Evolutionary conservation across 2,888 invertebrate genomes (phyloP).

Genomic region (Chironomus tentans): DNA sequence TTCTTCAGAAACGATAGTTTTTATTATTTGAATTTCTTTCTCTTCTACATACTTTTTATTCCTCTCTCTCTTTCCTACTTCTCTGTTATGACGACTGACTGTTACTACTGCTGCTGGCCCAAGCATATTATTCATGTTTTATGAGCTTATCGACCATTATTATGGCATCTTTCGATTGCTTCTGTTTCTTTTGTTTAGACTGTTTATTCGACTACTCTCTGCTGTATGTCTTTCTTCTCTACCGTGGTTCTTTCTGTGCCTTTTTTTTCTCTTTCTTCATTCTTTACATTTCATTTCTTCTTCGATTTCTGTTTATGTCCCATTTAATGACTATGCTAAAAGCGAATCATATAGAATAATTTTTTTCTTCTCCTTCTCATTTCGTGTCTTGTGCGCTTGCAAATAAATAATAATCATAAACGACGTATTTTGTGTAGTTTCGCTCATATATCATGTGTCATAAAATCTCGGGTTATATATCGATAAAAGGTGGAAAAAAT

Average conservation of each 20-base stretch:
- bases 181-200: not conserved
- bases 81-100: not conserved
- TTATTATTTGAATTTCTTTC: conserved; percentile 17
- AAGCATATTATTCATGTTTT: conserved; percentile 27
- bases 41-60: not conserved
- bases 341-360: conserved; percentile 5
- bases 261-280: not conserved
- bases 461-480: conserved; percentile 3
- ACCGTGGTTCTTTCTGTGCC: not conserved
- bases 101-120: not conserved
- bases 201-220: too few species aligned
- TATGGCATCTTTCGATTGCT: conserved; percentile 17
- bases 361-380: not conserved
- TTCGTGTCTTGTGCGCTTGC: not conserved
- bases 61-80: not conserved
- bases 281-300: conserved; percentile 1
- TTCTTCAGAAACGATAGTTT: conserved; percentile 7
- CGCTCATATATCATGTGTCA: not conserved
- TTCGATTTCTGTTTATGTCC: conserved; percentile 24
- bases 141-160: conserved; percentile 27
- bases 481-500: conserved; percentile 1
- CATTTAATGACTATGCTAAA: conserved; percentile 22
- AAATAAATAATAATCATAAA: conserved; percentile 10
- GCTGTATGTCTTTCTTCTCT: not conserved
- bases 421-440: not conserved